These are phyloP conservation scores for Aleadryas rufinucha DNA, from an alignment of 2,113 vertebrate species.

Conservation along the genomic window DNA sequence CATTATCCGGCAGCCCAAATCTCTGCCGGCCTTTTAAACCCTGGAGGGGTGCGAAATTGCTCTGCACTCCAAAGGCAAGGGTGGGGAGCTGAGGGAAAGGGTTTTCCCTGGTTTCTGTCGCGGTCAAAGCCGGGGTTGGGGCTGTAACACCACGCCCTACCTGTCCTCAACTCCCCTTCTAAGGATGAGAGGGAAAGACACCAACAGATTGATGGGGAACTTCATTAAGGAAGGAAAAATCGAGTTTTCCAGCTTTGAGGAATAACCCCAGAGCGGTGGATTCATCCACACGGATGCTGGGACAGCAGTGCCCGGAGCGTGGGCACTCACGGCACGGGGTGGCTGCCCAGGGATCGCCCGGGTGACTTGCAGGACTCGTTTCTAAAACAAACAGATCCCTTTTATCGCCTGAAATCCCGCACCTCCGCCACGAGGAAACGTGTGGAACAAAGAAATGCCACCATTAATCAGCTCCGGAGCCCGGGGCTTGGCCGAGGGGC, in stretches of 20 bases:
- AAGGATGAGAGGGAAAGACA: background rate
- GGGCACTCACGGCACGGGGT: rapidly evolving
- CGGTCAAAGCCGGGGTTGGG: background rate
- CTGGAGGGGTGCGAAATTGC: background rate
- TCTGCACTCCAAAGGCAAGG: background rate
- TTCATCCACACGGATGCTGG: background rate
- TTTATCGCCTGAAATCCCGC: background rate
- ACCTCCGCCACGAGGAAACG: background rate
- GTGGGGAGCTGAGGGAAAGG: background rate
- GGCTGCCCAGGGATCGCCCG: background rate
- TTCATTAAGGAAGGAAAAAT: background rate
- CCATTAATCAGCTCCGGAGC: background rate
- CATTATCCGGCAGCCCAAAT: background rate
- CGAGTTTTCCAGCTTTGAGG: background rate
- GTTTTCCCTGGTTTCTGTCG: background rate
- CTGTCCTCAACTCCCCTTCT: background rate
- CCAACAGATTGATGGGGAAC: background rate
- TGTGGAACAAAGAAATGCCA: background rate
- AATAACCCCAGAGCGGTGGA: background rate
- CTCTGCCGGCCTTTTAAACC: background rate
- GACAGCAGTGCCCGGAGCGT: rapidly evolving
- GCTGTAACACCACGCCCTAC: background rate
- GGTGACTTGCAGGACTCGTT: background rate
- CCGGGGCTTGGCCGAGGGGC: background rate
- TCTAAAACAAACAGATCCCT: background rate